These are phyloP conservation scores for Taurulus bubalis DNA, from an alignment of 2,113 vertebrate species.

Conservation along the genomic window DNA sequence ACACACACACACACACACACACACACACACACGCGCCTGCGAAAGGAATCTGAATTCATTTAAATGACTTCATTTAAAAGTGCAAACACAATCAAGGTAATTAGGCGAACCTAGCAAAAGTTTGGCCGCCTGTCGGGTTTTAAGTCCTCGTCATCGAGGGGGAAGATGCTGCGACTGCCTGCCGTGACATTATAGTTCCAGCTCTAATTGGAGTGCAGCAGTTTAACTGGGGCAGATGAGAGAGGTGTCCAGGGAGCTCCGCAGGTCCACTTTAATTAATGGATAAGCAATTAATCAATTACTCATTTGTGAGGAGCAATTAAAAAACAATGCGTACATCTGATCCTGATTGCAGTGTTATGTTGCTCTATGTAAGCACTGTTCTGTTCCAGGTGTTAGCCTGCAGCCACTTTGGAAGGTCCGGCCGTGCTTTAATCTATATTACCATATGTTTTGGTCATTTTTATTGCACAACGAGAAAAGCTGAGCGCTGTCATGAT, in stretches of 20 bases:
- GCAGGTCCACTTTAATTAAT: slow-evolving; percentile 71
- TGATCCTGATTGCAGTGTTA: slow-evolving; percentile 40
- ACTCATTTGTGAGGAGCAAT: slow-evolving; percentile 60
- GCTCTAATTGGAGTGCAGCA: slow-evolving; percentile 58
- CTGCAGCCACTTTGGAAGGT: not conserved
- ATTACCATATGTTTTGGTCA: slow-evolving; percentile 20
- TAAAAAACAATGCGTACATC: slow-evolving; percentile 42
- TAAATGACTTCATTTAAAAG: slow-evolving; percentile 72
- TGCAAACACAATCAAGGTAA: slow-evolving; percentile 63
- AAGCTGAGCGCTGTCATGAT: not conserved
- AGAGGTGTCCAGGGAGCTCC: slow-evolving; percentile 41
- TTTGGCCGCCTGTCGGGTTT: slow-evolving; percentile 55
- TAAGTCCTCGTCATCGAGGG: slow-evolving; percentile 34
- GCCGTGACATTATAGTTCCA: slow-evolving; percentile 39
- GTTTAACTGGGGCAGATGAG: slow-evolving; percentile 56
- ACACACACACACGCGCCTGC: too few species aligned
- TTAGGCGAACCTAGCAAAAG: slow-evolving; percentile 55
- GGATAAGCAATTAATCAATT: slow-evolving; percentile 70
- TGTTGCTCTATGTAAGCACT: slow-evolving; percentile 20
- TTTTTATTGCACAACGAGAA: slow-evolving; percentile 32
- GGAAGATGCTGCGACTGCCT: slow-evolving; percentile 12
- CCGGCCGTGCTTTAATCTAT: not conserved
- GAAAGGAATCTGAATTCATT: slow-evolving; percentile 45
- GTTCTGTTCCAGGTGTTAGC: not conserved
- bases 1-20: too few species aligned